phyloP scores from a whole-genome alignment of 2,888 invertebrate species.

The Dascillus cervinus region DNA sequence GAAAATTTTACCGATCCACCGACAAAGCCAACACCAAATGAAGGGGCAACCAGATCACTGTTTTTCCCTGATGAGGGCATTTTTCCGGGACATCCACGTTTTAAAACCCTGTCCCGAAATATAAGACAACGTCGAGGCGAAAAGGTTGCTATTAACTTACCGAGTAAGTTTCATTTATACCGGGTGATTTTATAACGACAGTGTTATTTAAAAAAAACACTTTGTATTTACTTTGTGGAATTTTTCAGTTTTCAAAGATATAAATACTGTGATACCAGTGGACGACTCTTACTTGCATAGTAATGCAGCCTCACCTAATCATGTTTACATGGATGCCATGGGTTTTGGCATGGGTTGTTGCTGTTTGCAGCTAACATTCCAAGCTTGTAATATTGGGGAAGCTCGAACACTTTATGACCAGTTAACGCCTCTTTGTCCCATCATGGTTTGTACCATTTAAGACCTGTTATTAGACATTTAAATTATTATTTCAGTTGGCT shows the following conservation, averaged over 20 bases:
- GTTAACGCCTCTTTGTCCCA: conserved; percentile 91
- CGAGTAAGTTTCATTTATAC: conserved; percentile 53
- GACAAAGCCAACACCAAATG: conserved; percentile 59
- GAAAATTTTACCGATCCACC: conserved; percentile 81
- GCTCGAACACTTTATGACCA: conserved; percentile 96
- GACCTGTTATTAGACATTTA: background rate
- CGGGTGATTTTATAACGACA: too few species aligned
- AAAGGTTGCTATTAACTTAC: conserved; percentile 94
- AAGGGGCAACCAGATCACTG: conserved; percentile 71
- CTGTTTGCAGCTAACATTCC: conserved; percentile 92
- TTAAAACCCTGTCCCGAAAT: conserved; percentile 86
- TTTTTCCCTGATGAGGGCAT: conserved; percentile 96
- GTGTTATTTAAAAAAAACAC: too few species aligned
- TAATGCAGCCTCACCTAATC: conserved; percentile 72
- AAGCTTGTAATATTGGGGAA: conserved; percentile 94
- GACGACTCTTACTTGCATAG: conserved; percentile 62
- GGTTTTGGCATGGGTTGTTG: conserved; percentile 99
- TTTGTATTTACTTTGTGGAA: background rate
- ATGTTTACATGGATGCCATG: conserved; percentile 98
- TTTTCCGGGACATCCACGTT: conserved; percentile 91
- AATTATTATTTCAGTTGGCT: conserved; percentile 63
- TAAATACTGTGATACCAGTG: conserved; percentile 77
- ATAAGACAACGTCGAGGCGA: conserved; percentile 86
- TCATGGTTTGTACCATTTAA: conserved; percentile 59
- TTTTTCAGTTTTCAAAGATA: conserved; percentile 74